phyloP scores from a whole-genome alignment of 2,888 invertebrate species.

The Ditula angustiorana region DNA sequence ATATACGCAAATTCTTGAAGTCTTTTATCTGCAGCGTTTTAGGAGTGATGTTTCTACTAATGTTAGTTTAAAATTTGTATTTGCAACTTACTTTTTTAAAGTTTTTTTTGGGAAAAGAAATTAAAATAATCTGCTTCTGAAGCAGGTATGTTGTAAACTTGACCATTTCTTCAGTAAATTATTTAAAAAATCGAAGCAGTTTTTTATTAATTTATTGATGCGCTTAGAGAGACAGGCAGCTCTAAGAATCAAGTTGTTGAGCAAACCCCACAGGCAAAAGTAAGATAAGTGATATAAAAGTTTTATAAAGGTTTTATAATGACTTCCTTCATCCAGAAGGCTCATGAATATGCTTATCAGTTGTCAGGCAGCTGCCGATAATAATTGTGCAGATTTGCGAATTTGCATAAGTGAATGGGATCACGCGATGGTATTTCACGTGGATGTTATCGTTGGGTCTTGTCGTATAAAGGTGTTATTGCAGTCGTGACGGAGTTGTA shows the following conservation, averaged over 20 bases:
- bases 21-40: too few relatives aligned
- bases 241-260: too few relatives aligned
- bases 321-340: slow-evolving; percentile 24
- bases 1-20: not conserved
- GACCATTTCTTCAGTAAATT: too few relatives aligned
- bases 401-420: slow-evolving; percentile 37
- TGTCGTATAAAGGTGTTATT: slow-evolving; percentile 31
- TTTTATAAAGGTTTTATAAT: slow-evolving; percentile 30
- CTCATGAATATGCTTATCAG: slow-evolving; percentile 39
- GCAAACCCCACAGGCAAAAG: not conserved
- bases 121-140: too few relatives aligned
- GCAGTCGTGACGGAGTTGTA: not conserved
- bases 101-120: too few relatives aligned
- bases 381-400: slow-evolving; percentile 36
- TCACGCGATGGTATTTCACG: slow-evolving; percentile 32
- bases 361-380: slow-evolving; percentile 39
- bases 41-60: too few relatives aligned
- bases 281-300: not conserved
- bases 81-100: too few relatives aligned
- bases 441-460: slow-evolving; percentile 31
- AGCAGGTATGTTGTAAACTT: too few relatives aligned
- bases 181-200: too few relatives aligned
- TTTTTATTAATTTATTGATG: too few relatives aligned
- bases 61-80: too few relatives aligned
- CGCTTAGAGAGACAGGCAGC: too few relatives aligned